Base-by-base conservation (phyloP, 2,797 vertebrate genomes). In the Sebastes aleutianus region DNA sequence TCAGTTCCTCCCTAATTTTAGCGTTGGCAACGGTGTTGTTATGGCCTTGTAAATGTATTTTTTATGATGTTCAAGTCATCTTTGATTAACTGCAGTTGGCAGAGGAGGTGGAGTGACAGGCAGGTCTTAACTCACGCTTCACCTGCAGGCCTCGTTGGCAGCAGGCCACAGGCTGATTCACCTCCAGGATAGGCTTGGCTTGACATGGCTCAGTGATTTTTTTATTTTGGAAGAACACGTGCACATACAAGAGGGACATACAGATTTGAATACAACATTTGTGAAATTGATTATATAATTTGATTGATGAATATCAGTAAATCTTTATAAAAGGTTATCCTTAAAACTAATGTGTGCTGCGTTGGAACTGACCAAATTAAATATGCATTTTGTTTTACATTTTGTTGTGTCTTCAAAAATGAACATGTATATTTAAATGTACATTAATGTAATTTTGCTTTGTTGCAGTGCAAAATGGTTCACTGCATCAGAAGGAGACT, bases 401-500 rank as follows among this genome's bases (percentile, higher is more conserved):
- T 20, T 18, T 50, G 47, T 50, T 50, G 47, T 18, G 47, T 18
- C 4, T 6, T 18, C 14, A 1, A 31, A 70, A 77, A 31, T 5
- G 4, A 67, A 54, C 9, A 34, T 58, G 9, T 56, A 11, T 70
- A 2, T 79, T 73, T 70, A 53, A 69, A 68, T 79, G 31, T 78
- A 57, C 16, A 54, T 71, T 83, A n/a, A 56, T 87, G 22, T 70
- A 4, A 53, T 22, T 83, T 62, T 79, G 31, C 68, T 85, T 87
- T 63, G 13, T 97, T 96, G 66, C 89, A 98, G 98, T 98, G 91
- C 98, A 98, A 96, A 99, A 98, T 97, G 97, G 98, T 96, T 97
- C 97, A 2, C 93, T 98, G 92, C 98, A 98, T 95, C 98, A 97
- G 95, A 99, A 99, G 95, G 97, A 98, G 87, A 95, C 96, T 86